Evolutionary conservation across 2,888 invertebrate genomes (phyloP), one percentile per base, ranked within the genome.

Genomic region (Hylaea fasciaria): DNA sequence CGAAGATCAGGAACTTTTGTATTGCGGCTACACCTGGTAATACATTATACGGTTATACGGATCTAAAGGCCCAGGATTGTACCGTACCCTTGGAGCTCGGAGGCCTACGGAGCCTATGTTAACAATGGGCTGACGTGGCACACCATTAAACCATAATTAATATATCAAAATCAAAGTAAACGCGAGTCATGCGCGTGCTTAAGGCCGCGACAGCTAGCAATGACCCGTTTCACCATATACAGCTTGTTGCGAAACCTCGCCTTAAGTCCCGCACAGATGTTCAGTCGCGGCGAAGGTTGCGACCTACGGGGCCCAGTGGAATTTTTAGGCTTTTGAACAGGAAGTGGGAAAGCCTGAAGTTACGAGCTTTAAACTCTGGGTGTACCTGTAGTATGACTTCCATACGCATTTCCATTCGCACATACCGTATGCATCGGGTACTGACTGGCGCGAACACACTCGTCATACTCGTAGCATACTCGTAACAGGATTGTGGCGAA

Each of bases 151-250:
- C 48, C 28, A 40, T 64, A 49, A 57, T 57, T 57, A 54, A 60
- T 54, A 54, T 44, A 61, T 60, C 46, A 57, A 62, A 67, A 62
- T 56, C 68, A 68, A 67, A 64, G 64, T 63, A 66, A 64, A 59
- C 62, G 57, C 50, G 59, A 52, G 39, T 43, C 43, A 65, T 64
- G 68, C 44, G 57, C 43, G 14, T 35, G 59, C 44, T 67, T 83
- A 81, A 87, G 87, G 87, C 78, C 85, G 81, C 68, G 76, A 72
- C 76, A 68, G 72, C 74, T 80, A 80, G 85, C 87, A 86, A 82
- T 87, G 88, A 87, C 87, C 88, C 76, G 83, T 79, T 84, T 87
- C 76, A 68, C 88, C 87, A 77, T 87, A 83, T 87, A 84, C 76
- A 82, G 68, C 69, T 71, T 57, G 70, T 86, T 86, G 85, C 82